Evolutionary conservation across 2,797 vertebrate genomes (phyloP).

Genomic region (Sebastes flavidus): DNA sequence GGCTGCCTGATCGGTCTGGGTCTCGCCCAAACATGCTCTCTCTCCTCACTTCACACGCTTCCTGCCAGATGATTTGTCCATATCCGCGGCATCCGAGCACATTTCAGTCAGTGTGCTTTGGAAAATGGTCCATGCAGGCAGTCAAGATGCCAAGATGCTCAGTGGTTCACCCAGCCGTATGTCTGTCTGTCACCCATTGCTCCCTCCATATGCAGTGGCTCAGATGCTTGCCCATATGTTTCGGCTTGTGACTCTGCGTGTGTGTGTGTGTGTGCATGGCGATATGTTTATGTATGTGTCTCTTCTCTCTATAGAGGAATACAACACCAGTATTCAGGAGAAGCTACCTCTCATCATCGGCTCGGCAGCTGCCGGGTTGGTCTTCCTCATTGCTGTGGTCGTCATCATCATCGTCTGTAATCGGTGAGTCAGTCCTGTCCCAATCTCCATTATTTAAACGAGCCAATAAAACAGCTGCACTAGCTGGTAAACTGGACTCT

Average conservation of each 20-base stretch:
- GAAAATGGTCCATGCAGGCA: slow-evolving; percentile 54
- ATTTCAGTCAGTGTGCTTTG: slow-evolving; percentile 50
- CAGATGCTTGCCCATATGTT: slow-evolving; percentile 76
- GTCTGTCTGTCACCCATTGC: slow-evolving; percentile 79
- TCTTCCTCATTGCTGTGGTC: slow-evolving; percentile 96
- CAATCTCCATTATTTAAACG: not conserved
- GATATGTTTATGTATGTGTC: slow-evolving; percentile 33
- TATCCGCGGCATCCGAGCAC: slow-evolving; percentile 64
- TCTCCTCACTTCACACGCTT: slow-evolving; percentile 66
- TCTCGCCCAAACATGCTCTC: slow-evolving; percentile 71
- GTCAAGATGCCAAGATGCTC: slow-evolving; percentile 66
- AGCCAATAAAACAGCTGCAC: not conserved
- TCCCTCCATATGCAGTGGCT: slow-evolving; percentile 70
- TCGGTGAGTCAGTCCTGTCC: slow-evolving; percentile 85
- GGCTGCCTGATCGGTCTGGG: slow-evolving; percentile 62
- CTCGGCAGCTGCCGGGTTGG: slow-evolving; percentile 92
- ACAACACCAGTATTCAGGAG: slow-evolving; percentile 98
- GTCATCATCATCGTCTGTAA: slow-evolving; percentile 96
- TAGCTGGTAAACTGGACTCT: not conserved
- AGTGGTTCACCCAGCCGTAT: slow-evolving; percentile 72
- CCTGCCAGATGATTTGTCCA: slow-evolving; percentile 76
- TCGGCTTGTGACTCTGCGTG: slow-evolving; percentile 40
- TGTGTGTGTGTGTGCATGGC: slow-evolving; percentile 19
- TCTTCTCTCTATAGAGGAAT: slow-evolving; percentile 86
- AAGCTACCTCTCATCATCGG: slow-evolving; percentile 97